Conservation (phyloP, 2,113 vertebrate species). For the Trochalopteron elliotii region DNA sequence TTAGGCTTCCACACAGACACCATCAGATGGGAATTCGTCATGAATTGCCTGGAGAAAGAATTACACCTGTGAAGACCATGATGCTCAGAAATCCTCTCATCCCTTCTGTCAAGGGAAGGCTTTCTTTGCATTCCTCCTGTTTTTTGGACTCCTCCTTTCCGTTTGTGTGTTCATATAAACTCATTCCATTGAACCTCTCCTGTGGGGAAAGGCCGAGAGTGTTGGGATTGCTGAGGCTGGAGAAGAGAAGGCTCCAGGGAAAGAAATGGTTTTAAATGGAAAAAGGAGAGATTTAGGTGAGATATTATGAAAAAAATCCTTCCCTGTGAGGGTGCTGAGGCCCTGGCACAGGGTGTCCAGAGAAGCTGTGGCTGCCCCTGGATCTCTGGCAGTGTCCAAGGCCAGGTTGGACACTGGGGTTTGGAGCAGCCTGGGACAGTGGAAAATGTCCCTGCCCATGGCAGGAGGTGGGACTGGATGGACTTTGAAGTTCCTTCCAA, state of each 20-base stretch:
- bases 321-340: rapidly evolving
- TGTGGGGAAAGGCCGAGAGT: neutral
- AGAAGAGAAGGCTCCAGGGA: neutral
- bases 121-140: neutral
- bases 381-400: neutral
- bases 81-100: neutral
- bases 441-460: neutral
- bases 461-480: rapidly evolving
- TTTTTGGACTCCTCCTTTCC: neutral
- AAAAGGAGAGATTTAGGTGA: neutral
- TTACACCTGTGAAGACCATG: neutral
- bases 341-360: neutral
- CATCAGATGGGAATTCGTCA: rapidly evolving
- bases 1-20: neutral
- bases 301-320: neutral
- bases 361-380: neutral
- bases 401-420: rapidly evolving
- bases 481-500: rapidly evolving
- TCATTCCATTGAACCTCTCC: neutral
- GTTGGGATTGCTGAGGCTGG: neutral
- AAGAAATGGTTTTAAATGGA: neutral
- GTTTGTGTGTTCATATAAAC: rapidly evolving
- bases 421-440: rapidly evolving
- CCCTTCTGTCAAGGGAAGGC: neutral
- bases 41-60: neutral